Evolutionary conservation across 1,140 invertebrate species (phyloP).

Genomic region (Ctenoplectra terminalis): DNA sequence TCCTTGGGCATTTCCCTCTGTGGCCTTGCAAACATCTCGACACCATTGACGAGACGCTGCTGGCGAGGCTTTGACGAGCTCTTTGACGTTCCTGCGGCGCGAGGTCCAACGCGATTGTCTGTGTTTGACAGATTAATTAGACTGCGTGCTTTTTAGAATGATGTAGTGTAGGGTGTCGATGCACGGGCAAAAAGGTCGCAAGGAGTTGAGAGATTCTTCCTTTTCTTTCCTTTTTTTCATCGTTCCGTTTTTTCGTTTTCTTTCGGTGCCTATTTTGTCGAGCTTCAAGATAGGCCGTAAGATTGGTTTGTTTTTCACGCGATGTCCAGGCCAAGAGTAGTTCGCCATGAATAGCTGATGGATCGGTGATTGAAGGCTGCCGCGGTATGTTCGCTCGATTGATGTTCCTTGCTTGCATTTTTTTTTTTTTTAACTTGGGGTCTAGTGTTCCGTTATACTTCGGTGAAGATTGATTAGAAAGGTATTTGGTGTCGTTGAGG

Average conservation of each 20-base stretch:
- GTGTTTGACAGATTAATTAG: conserved; percentile 52
- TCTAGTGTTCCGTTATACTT: not conserved
- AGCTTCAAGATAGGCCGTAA: conserved; percentile 9
- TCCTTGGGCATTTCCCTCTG: not conserved
- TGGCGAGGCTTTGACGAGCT: conserved; percentile 20
- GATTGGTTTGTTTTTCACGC: conserved; percentile 24
- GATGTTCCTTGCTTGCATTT: not conserved
- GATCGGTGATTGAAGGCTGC: conserved; percentile 31
- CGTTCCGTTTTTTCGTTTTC: not conserved
- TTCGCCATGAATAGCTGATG: conserved; percentile 2
- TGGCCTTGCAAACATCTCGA: conserved; percentile 1
- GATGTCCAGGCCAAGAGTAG: not conserved
- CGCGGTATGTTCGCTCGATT: not conserved
- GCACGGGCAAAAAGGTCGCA: not conserved
- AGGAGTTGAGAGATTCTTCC: not conserved
- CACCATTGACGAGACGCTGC: not conserved
- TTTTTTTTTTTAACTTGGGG: not conserved
- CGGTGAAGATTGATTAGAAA: not conserved
- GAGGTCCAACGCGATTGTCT: not conserved
- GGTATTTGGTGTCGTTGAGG: not conserved
- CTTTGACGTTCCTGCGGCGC: conserved; percentile 22
- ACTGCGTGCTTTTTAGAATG: conserved; percentile 32
- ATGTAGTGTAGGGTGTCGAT: not conserved
- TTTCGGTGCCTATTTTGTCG: not conserved
- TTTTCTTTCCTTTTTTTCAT: not conserved